Conservation (phyloP, 2,113 vertebrate species). For the Lepus americanus region DNA sequence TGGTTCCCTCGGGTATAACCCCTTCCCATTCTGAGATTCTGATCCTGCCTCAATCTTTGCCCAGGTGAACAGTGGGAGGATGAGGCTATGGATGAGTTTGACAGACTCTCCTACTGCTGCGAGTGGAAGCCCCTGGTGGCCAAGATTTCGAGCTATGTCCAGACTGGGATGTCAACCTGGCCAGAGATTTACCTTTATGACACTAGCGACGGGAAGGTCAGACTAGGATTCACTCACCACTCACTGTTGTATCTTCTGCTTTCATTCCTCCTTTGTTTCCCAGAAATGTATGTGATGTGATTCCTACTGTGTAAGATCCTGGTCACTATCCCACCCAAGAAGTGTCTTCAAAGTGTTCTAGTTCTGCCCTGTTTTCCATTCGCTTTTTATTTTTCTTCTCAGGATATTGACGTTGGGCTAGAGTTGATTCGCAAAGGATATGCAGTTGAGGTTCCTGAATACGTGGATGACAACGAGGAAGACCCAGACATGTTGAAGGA, state of each 20-base stretch:
- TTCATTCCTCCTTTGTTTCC: neutral
- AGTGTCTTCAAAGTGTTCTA: neutral
- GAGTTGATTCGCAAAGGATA: conserved; percentile 91
- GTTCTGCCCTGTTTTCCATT: neutral
- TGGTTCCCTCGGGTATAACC: neutral
- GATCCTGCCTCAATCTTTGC: neutral
- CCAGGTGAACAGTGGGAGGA: conserved; percentile 91
- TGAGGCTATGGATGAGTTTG: conserved; percentile 91
- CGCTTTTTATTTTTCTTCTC: neutral
- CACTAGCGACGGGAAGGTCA: conserved; percentile 85
- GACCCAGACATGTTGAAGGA: conserved; percentile 81
- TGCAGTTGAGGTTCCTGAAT: conserved; percentile 84
- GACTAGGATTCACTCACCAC: neutral
- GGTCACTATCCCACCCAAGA: neutral
- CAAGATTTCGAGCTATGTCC: conserved; percentile 93
- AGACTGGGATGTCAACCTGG: conserved; percentile 88
- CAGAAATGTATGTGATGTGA: conserved; percentile 12
- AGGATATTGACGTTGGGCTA: conserved; percentile 91
- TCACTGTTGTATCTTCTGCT: neutral
- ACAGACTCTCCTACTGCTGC: conserved; percentile 91
- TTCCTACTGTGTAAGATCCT: neutral
- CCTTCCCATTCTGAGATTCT: neutral
- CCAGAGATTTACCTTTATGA: conserved; percentile 91
- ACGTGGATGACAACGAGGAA: conserved; percentile 72
- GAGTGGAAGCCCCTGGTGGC: conserved; percentile 92